Base-by-base conservation (phyloP, 2,888 invertebrate species). In the Andrena fulva region DNA sequence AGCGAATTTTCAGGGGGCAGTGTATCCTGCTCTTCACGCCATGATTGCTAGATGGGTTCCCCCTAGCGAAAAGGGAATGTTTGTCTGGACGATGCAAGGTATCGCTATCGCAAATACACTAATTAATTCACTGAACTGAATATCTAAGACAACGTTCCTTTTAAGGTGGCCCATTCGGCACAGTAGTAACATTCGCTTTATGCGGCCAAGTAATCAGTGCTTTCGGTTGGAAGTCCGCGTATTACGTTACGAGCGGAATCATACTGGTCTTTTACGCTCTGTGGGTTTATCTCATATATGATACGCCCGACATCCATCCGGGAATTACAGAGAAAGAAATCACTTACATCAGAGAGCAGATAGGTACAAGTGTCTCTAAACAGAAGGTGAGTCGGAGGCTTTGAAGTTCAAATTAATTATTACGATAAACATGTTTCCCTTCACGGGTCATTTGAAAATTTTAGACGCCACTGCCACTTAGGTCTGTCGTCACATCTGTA, bases 21-120 rank as follows among this genome's bases (percentile, higher is more conserved):
- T 96, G 72, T 96, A 96, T 93, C 96, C 96, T n/a, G 95, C 96
- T 7, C 93, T 96, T 4, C 96, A 96, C 86, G 95, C 95, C 12
- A 94, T 97, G 88, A 96, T 97, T 27, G 96, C 97, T 1, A 95
- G 96, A 91, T 97, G 97, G 97, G 96, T 96, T 0, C 97, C 97
- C 4, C 97, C 97, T 3, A 95, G 95, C 33, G 97, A 97, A 91
- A 97, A 96, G 91, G 97, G 97, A 63, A 97, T 97, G 93, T 97
- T 97, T 90, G 95, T 97, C 0, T 96, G 96, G 89, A 96, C 96
- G 1, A 95, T 97, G 94, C 92, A 92, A 89, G 94, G 93, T 93
- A 89, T 42, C 12, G 12, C 42, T 12, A 31, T 20, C 73, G 48
- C 4, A n/a, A 66, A 31, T 64, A 29, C 62, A 10, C 62, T 29